Evolutionary conservation across 2,888 invertebrate genomes (phyloP).

Genomic region (Molorchus minor): DNA sequence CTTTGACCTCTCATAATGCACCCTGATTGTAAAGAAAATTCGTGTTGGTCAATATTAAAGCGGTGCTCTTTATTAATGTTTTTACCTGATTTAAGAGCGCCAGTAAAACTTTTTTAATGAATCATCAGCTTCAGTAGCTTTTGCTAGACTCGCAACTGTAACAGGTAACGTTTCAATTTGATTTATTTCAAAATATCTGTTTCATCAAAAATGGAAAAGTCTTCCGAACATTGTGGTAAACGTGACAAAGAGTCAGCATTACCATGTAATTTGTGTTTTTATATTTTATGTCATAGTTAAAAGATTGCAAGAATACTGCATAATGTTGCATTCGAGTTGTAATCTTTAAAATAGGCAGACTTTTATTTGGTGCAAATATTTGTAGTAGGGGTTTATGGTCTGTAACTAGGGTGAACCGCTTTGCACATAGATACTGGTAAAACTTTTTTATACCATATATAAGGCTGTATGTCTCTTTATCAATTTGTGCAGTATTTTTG

Average conservation of each 20-base stretch:
- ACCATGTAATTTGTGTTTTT: slow-evolving; percentile 17
- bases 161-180: slow-evolving; percentile 24
- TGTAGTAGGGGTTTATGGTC: too few relatives aligned
- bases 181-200: slow-evolving; percentile 18
- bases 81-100: slow-evolving; percentile 15
- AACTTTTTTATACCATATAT: too few relatives aligned
- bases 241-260: slow-evolving; percentile 26
- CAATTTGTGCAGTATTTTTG: too few relatives aligned
- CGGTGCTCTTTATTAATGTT: neutral
- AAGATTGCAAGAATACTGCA: slow-evolving; percentile 20
- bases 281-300: slow-evolving; percentile 21
- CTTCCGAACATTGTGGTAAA: slow-evolving; percentile 8
- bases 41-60: slow-evolving; percentile 17
- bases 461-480: too few relatives aligned
- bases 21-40: slow-evolving; percentile 24
- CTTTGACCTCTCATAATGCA: slow-evolving; percentile 22
- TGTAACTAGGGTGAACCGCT: too few relatives aligned
- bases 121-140: slow-evolving; percentile 7
- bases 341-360: slow-evolving; percentile 6
- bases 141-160: neutral
- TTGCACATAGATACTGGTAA: too few relatives aligned
- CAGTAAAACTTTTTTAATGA: neutral
- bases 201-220: neutral
- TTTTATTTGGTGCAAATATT: slow-evolving; percentile 21
- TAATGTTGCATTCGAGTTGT: slow-evolving; percentile 29